Percentiles rank a stretch among this genome's conserved stretches.
phyloP scores from a whole-genome alignment of 2,113 vertebrate species.

The Camarhynchus parvulus region DNA sequence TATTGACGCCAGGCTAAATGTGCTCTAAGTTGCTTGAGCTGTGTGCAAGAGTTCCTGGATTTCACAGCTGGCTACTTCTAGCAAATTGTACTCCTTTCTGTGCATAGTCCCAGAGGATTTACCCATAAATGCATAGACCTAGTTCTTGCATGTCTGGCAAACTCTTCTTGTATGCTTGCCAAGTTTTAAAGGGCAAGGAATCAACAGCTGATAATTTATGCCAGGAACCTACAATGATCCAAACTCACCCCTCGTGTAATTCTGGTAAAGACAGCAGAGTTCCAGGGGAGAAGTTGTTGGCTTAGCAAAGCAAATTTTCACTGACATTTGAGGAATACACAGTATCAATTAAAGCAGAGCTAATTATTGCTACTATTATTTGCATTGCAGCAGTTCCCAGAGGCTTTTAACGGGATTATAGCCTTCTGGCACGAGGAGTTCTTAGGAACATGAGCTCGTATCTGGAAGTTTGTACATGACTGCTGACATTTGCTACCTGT shows the following conservation, averaged over 20 bases:
- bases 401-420: conserved; percentile 46
- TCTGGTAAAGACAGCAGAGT: conserved; percentile 57
- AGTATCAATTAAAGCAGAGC: conserved; percentile 68
- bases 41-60: conserved; percentile 31
- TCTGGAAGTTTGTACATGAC: background rate
- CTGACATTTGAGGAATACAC: conserved; percentile 62
- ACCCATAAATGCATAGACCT: conserved; percentile 45
- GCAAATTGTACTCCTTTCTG: conserved; percentile 55
- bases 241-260: conserved; percentile 60
- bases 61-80: conserved; percentile 58
- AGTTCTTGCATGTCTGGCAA: conserved; percentile 56
- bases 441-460: background rate
- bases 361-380: conserved; percentile 71
- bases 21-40: background rate
- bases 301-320: conserved; percentile 64
- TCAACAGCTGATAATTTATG: conserved; percentile 62
- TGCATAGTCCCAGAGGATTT: background rate
- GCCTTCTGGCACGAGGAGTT: conserved; percentile 21
- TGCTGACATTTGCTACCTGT: background rate
- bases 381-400: conserved; percentile 55
- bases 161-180: conserved; percentile 53
- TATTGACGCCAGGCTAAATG: background rate
- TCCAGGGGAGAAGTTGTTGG: conserved; percentile 57
- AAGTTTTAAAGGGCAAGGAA: conserved; percentile 64
- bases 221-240: conserved; percentile 55